Evolutionary conservation across 1,140 invertebrate species (phyloP).

Genomic region (Trachelipus rathkii): DNA sequence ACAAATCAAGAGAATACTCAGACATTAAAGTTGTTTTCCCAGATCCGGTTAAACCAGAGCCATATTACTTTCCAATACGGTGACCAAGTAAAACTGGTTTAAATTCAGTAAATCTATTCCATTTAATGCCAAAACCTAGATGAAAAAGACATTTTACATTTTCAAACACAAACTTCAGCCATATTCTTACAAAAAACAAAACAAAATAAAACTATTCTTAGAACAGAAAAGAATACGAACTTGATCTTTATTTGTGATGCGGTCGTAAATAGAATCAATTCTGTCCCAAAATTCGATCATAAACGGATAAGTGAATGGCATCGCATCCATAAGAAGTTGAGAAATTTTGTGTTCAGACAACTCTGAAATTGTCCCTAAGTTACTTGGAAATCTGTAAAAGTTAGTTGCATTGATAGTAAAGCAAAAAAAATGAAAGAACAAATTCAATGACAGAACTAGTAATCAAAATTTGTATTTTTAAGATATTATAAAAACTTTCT

Average conservation of each 20-base stretch:
- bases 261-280: neutral
- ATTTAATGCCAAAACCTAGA: conserved; percentile 74
- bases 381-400: no score
- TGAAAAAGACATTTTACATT: neutral
- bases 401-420: no score
- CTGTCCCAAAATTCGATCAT: neutral
- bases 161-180: neutral
- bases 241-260: neutral
- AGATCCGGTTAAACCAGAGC: conserved; percentile 93
- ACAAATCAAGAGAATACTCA: conserved; percentile 96
- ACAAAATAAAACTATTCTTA: neutral
- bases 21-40: conserved; percentile 98
- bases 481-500: no score
- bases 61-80: conserved; percentile 89
- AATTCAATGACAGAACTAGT: no score
- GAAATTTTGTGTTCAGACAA: neutral
- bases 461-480: no score
- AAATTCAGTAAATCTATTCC: conserved; percentile 86
- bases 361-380: neutral
- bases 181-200: no score
- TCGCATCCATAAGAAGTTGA: neutral
- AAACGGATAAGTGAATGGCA: neutral
- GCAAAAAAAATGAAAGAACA: no score
- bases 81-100: conserved; percentile 89
- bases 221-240: neutral